Conservation (phyloP, 2,797 vertebrate genomes). For the Adrianichthys oophorus region DNA sequence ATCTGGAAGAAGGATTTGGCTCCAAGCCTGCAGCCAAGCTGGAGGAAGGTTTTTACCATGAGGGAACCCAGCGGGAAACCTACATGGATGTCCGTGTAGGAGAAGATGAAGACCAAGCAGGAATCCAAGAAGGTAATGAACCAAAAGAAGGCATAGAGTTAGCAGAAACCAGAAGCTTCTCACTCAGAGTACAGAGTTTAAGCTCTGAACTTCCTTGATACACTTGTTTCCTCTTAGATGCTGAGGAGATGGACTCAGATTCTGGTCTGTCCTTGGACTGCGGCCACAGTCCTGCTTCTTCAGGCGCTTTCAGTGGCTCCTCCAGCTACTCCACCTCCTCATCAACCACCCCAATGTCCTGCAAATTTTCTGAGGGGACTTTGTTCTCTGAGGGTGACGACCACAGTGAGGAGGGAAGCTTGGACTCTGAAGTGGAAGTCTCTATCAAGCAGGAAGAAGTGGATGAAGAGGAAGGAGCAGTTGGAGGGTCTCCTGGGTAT, state of each 20-base stretch:
- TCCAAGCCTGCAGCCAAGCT: constrained; percentile 82
- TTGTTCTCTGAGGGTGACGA: constrained; percentile 21
- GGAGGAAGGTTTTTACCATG: constrained; percentile 47
- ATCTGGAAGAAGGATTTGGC: constrained; percentile 86
- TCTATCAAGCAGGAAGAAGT: constrained; percentile 67
- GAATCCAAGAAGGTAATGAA: no score
- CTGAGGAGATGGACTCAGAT: constrained; percentile 86
- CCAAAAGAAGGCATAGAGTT: not conserved
- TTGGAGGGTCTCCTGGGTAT: constrained; percentile 79
- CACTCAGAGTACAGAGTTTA: not conserved
- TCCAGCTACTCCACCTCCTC: constrained; percentile 74
- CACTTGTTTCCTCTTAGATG: constrained; percentile 36
- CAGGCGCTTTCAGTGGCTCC: constrained; percentile 85
- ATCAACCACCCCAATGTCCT: constrained; percentile 63
- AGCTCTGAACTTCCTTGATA: not conserved
- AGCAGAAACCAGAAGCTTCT: not conserved
- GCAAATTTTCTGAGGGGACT: constrained; percentile 63
- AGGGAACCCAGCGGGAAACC: constrained; percentile 7
- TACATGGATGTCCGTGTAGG: not conserved
- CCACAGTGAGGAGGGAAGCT: constrained; percentile 73
- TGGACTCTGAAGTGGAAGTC: constrained; percentile 55
- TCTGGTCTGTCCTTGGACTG: constrained; percentile 94
- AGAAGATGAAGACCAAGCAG: constrained; percentile 7
- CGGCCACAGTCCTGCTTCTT: constrained; percentile 87
- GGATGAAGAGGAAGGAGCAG: constrained; percentile 86